Conservation (phyloP, 1,140 invertebrate species). For the Piezodorus guildinii region DNA sequence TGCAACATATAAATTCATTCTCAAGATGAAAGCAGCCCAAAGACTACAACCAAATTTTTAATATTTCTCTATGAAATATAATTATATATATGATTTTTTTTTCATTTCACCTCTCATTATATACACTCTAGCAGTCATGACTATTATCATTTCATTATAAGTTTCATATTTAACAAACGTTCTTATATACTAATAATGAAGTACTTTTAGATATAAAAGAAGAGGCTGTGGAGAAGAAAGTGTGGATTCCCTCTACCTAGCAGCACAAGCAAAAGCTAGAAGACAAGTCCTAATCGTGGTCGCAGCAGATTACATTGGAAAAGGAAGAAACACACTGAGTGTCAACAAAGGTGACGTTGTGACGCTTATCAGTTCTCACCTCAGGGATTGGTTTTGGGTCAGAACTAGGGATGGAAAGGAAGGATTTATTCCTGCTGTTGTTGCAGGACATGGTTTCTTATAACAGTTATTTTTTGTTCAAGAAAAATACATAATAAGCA, state of each 20-base stretch:
- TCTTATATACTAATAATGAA: no score
- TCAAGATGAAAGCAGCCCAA: no score
- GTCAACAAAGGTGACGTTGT: conserved; percentile 63
- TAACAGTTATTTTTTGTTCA: conserved; percentile 28
- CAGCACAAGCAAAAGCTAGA: conserved; percentile 36
- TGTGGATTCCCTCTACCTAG: conserved; percentile 55
- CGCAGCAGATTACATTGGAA: conserved; percentile 47
- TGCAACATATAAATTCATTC: no score
- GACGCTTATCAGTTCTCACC: conserved; percentile 41
- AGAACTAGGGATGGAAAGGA: conserved; percentile 51
- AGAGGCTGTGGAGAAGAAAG: conserved; percentile 46
- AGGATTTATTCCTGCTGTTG: conserved; percentile 62
- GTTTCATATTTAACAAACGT: no score
- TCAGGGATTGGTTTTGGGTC: conserved; percentile 60
- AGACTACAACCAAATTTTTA: no score
- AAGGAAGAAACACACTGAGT: conserved; percentile 41
- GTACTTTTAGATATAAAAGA: conserved; percentile 23
- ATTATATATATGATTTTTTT: no score
- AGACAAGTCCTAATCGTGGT: conserved; percentile 38
- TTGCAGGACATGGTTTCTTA: conserved; percentile 60
- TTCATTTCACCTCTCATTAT: no score
- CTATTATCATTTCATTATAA: no score
- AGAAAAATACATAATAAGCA: no score
- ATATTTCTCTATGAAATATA: no score
- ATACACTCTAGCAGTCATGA: no score